Evolutionary conservation across 2,888 invertebrate species (phyloP), one percentile per base, ranked within the genome.

Genomic region (Lypha dubia): DNA sequence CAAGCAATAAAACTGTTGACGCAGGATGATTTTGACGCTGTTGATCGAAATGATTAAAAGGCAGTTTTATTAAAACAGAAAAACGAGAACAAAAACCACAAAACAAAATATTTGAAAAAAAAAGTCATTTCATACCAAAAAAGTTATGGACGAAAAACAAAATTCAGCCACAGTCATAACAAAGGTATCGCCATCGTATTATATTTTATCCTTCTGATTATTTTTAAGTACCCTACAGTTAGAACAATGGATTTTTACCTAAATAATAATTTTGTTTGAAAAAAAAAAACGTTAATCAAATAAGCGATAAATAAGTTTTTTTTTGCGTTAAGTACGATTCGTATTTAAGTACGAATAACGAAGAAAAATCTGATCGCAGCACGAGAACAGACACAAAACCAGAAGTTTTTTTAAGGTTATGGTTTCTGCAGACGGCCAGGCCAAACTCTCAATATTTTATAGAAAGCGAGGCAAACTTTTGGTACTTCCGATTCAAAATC

Each of bases 31-130:
- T 81, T 83, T 79, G 74, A 85, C 74, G 79, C 76, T 68, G 75
- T 73, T 84, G 81, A 82, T 86, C 75, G 65, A 85, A 88, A 85
- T 88, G 88, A 86, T 88, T 87, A 88, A 88, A 89, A 80, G 87
- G 86, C 87, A 87, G 88, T 79, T 80, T 88, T 85, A 87, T 88
- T 85, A 84, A 86, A 5, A 22, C 86, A 86, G 77, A 56, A 65
- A 38, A 49, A 65, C 24, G 44, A 13, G n/a, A 2, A 58, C 63
- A 24, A 51, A 60, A 53, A 60, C 58, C 8, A 71, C 51, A n/a
- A 53, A 46, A 20, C 17, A 44, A n/a, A n/a, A n/a, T n/a, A n/a
- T n/a, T 28, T 28, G 5, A 28, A 44, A 24, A 41, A 62, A 56
- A 20, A 20, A 71, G n/a, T 24, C 0, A 9, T 51, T 77, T 74